Percentiles rank a stretch among this genome's conserved stretches.
Conservation (phyloP, 2,797 vertebrate genomes). For the Okamejei kenojei region DNA sequence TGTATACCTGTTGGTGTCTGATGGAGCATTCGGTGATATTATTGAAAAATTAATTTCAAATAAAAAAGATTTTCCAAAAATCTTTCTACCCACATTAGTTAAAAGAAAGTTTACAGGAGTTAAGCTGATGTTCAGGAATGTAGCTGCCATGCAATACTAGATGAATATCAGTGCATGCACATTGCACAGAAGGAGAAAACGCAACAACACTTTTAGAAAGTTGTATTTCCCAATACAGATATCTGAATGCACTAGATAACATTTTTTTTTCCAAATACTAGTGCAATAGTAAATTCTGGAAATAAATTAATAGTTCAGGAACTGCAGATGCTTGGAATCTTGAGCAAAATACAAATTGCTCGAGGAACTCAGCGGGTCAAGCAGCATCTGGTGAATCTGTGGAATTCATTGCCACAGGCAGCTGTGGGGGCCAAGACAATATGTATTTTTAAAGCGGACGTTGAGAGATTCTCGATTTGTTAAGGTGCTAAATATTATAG, state of each 20-base stretch:
- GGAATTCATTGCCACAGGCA: too few relatives aligned
- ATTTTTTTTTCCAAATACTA: not conserved
- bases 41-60: not conserved
- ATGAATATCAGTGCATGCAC: not conserved
- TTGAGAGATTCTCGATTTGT: too few relatives aligned
- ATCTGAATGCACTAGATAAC: not conserved
- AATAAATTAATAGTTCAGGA: too few relatives aligned
- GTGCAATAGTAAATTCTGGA: not conserved
- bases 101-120: not conserved
- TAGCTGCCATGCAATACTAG: not conserved
- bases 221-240: slow-evolving; percentile 8
- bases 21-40: too few relatives aligned
- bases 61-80: not conserved
- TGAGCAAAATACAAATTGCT: too few relatives aligned
- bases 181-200: not conserved
- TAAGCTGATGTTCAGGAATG: not conserved
- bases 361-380: too few relatives aligned
- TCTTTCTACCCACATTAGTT: not conserved
- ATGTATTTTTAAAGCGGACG: too few relatives aligned
- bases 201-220: not conserved
- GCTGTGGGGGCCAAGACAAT: too few relatives aligned
- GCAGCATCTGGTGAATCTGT: too few relatives aligned
- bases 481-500: too few relatives aligned
- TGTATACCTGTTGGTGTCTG: not conserved
- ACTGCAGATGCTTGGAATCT: too few relatives aligned